Conservation (phyloP, 2,797 vertebrate genomes). For the Rachycentron canadum region DNA sequence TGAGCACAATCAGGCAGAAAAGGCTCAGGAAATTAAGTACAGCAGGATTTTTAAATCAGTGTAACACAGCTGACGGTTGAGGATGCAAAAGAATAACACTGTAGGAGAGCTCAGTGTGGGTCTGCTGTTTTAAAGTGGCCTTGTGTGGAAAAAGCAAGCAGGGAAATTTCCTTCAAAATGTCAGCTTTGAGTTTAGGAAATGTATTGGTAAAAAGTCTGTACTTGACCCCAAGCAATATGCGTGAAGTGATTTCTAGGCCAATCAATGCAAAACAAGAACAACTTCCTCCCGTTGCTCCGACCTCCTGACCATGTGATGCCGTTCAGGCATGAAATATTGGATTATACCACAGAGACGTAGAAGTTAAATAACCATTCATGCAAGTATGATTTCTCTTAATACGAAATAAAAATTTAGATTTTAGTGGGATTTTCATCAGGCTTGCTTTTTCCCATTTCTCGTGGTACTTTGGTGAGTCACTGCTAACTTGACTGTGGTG, state of each 20-base stretch:
- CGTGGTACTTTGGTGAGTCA: slow-evolving; percentile 12
- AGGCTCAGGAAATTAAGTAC: neutral
- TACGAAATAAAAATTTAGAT: no score
- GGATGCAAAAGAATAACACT: neutral
- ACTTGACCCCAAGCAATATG: slow-evolving; percentile 16
- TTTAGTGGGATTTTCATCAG: neutral
- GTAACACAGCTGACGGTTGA: neutral
- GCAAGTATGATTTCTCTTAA: neutral
- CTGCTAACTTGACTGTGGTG: neutral
- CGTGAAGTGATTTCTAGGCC: slow-evolving; percentile 50
- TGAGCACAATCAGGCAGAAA: slow-evolving; percentile 2
- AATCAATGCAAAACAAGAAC: slow-evolving; percentile 63
- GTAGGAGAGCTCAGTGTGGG: neutral
- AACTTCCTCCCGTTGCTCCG: slow-evolving; percentile 40
- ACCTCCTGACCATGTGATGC: slow-evolving; percentile 23
- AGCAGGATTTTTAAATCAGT: slow-evolving; percentile 2
- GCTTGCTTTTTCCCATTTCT: neutral
- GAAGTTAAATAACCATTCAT: slow-evolving; percentile 2
- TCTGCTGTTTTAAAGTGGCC: slow-evolving; percentile 10
- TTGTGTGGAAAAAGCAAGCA: neutral
- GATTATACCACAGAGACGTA: slow-evolving; percentile 2
- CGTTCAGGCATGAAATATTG: neutral
- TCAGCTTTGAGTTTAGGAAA: slow-evolving; percentile 1
- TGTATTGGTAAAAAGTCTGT: neutral
- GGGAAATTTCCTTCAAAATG: neutral